phyloP scores from a whole-genome alignment of 2,797 vertebrate species.

The Myotis pilosus region DNA sequence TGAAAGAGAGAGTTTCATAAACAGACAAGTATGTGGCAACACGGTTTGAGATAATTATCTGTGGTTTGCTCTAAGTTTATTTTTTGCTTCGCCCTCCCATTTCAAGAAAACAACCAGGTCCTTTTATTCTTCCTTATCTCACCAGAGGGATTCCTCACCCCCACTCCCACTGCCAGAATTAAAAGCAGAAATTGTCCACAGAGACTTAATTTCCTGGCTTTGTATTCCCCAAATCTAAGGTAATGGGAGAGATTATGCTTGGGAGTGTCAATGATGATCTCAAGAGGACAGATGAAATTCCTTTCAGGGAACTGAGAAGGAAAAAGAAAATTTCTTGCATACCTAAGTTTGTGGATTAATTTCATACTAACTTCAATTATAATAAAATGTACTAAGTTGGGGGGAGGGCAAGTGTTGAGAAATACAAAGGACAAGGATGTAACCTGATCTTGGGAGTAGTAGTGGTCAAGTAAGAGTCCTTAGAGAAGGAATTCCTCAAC shows the following conservation, averaged over 20 bases:
- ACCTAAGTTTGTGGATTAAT: neutral
- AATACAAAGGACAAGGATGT: neutral
- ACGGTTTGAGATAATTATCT: neutral
- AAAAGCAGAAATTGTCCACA: neutral
- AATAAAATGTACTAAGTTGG: neutral
- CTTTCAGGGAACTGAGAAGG: neutral
- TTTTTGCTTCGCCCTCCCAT: neutral
- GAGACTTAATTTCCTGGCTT: neutral
- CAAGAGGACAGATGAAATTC: neutral
- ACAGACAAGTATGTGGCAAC: neutral
- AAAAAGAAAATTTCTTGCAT: neutral
- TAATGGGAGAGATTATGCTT: neutral
- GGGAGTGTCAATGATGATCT: neutral
- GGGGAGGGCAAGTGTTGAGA: neutral
- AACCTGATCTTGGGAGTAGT: neutral
- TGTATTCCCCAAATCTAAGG: neutral
- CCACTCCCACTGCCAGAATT: neutral
- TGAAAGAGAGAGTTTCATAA: neutral
- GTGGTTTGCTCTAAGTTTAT: conserved; percentile 4
- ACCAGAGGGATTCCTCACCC: neutral
- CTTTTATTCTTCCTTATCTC: conserved; percentile 3
- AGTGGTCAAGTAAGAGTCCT: neutral
- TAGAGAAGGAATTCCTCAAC: neutral
- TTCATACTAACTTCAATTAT: neutral
- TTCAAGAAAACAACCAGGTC: neutral